phyloP scores from a whole-genome alignment of 1,140 invertebrate genomes.

The Megalonaias nervosa region DNA sequence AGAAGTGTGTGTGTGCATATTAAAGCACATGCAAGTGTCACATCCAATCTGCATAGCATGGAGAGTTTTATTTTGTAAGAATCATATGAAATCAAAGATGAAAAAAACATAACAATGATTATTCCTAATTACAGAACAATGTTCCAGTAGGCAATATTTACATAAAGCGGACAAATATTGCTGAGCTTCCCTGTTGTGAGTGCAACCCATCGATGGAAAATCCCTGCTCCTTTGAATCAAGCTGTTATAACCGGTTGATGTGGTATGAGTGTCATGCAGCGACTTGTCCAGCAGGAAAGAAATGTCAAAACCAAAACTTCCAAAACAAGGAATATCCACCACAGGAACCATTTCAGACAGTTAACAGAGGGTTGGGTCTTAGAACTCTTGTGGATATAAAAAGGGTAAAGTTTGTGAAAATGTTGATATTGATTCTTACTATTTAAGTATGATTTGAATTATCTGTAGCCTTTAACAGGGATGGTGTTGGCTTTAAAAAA shows the following conservation, averaged over 20 bases:
- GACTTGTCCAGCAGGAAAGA: slow-evolving; percentile 83
- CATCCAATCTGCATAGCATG: too few species aligned
- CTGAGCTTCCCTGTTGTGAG: slow-evolving; percentile 83
- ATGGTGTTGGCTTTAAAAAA: too few species aligned
- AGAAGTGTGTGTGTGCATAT: too few species aligned
- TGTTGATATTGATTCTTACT: not conserved
- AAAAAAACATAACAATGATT: not conserved
- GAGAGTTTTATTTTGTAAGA: too few species aligned
- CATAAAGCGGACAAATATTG: slow-evolving; percentile 75
- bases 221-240: slow-evolving; percentile 86
- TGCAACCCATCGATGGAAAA: slow-evolving; percentile 81
- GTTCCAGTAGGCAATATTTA: slow-evolving; percentile 78
- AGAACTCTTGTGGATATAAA: slow-evolving; percentile 81
- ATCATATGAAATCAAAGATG: not conserved
- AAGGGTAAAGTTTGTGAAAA: slow-evolving; percentile 69
- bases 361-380: slow-evolving; percentile 89
- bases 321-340: slow-evolving; percentile 85
- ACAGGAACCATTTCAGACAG: slow-evolving; percentile 82
- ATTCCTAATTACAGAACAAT: slow-evolving; percentile 84
- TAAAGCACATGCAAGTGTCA: too few species aligned
- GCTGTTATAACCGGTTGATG: slow-evolving; percentile 89
- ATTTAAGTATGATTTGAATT: not conserved
- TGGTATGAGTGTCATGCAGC: slow-evolving; percentile 88
- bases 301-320: slow-evolving; percentile 92
- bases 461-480: too few species aligned